Percentiles rank a stretch among this genome's conserved stretches.
Conservation (phyloP, 2,113 vertebrate genomes). For the Triplophysa tibetana region DNA sequence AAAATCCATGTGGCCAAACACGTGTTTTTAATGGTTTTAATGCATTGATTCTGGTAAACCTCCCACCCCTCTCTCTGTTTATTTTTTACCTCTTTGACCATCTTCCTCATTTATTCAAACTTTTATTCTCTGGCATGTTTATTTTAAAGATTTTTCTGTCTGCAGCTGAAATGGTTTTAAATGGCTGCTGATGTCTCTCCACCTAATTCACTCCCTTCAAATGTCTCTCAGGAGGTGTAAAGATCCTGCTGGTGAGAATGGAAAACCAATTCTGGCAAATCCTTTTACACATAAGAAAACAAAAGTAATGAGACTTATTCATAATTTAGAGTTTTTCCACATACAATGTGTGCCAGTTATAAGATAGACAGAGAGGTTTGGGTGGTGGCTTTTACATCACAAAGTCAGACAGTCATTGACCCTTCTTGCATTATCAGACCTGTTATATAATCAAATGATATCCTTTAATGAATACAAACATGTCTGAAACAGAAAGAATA, state of each 20-base stretch:
- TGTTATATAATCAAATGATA: too few species aligned
- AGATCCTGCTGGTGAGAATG: slow-evolving; percentile 46
- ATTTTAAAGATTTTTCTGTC: slow-evolving; percentile 49
- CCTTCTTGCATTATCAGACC: too few species aligned
- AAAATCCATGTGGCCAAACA: not conserved
- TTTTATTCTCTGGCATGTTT: slow-evolving; percentile 65
- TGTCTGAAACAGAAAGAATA: too few species aligned
- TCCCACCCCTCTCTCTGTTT: slow-evolving; percentile 57
- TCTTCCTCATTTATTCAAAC: slow-evolving; percentile 43
- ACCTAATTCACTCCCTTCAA: slow-evolving; percentile 40
- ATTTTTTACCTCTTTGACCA: not conserved
- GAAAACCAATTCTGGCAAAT: slow-evolving; percentile 34
- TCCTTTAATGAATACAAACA: too few species aligned
- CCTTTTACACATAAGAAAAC: slow-evolving; percentile 34
- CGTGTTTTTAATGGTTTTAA: not conserved
- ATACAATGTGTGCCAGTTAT: too few species aligned
- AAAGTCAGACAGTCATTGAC: too few species aligned
- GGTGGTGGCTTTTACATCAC: too few species aligned
- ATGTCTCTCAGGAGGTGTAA: slow-evolving; percentile 63
- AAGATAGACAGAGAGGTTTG: too few species aligned
- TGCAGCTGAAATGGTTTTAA: slow-evolving; percentile 45
- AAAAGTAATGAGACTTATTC: not conserved
- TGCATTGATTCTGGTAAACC: not conserved
- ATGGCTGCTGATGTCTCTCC: slow-evolving; percentile 30
- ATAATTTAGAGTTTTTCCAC: too few species aligned